Conservation (phyloP, 2,797 vertebrate genomes). For the Clarias platycephalus region DNA sequence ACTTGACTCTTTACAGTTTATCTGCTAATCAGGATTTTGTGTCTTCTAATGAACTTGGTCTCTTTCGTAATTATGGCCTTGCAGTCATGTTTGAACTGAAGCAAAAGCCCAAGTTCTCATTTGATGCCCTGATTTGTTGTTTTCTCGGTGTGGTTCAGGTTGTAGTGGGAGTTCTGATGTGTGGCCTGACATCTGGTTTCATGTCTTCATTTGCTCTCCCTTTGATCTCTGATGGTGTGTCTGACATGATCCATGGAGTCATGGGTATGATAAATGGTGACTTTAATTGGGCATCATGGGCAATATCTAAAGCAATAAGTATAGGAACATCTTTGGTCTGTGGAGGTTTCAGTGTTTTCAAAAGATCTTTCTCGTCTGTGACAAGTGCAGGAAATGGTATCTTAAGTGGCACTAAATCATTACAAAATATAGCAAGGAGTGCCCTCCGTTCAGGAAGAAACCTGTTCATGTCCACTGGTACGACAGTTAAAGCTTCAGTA, state of each 20-base stretch:
- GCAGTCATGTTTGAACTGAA: slow-evolving; percentile 49
- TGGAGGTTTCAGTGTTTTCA: slow-evolving; percentile 31
- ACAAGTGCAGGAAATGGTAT: slow-evolving; percentile 7
- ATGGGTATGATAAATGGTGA: slow-evolving; percentile 45
- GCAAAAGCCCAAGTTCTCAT: slow-evolving; percentile 49
- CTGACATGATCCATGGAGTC: slow-evolving; percentile 50
- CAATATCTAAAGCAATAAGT: slow-evolving; percentile 42
- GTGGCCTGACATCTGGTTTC: slow-evolving; percentile 23
- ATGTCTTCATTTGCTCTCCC: slow-evolving; percentile 26
- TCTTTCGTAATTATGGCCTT: slow-evolving; percentile 52
- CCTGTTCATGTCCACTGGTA: neutral
- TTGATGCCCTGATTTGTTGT: slow-evolving; percentile 47
- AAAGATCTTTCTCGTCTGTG: slow-evolving; percentile 15
- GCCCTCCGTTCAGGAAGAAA: slow-evolving; percentile 31
- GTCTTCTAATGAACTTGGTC: slow-evolving; percentile 42
- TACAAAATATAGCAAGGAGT: slow-evolving; percentile 17
- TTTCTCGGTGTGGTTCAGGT: slow-evolving; percentile 50
- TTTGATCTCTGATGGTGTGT: slow-evolving; percentile 49
- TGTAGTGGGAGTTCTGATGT: slow-evolving; percentile 43
- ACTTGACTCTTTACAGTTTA: slow-evolving; percentile 40
- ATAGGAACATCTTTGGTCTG: slow-evolving; percentile 42
- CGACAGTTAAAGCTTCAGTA: neutral
- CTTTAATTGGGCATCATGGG: slow-evolving; percentile 55
- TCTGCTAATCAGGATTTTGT: slow-evolving; percentile 26
- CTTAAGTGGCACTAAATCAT: slow-evolving; percentile 33